Percentiles rank a stretch among this genome's conserved stretches.
phyloP scores from a whole-genome alignment of 2,797 vertebrate genomes.

The Rhinella marina region DNA sequence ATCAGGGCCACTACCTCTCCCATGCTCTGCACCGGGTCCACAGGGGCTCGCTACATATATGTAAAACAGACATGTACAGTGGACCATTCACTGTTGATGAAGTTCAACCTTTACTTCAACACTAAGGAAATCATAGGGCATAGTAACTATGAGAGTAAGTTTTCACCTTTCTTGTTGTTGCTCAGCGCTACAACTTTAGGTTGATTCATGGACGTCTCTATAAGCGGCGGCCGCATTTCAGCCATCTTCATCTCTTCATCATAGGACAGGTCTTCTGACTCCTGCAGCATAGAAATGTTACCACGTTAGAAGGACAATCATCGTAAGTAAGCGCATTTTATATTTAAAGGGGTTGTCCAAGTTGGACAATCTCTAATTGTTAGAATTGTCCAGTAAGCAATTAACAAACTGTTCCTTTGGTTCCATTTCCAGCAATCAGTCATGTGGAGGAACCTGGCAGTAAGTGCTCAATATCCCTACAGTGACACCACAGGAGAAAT shows the following conservation, averaged over 20 bases:
- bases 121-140: not conserved
- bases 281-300: conserved; percentile 72
- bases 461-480: not conserved
- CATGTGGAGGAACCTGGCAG: not conserved
- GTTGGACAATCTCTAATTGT: not conserved
- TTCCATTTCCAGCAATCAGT: not conserved
- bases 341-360: not conserved
- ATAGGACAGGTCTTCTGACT: conserved; percentile 95
- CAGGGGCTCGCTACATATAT: too few species aligned
- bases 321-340: too few species aligned
- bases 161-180: conserved; percentile 94
- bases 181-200: conserved; percentile 95
- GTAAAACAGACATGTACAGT: too few species aligned
- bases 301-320: conserved; percentile 41
- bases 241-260: conserved; percentile 98
- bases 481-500: not conserved
- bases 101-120: too few species aligned
- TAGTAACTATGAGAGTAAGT: not conserved
- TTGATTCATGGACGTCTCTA: conserved; percentile 95
- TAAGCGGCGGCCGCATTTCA: conserved; percentile 94
- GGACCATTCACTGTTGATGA: too few species aligned
- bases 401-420: not conserved
- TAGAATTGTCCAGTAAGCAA: not conserved
- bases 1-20: too few species aligned
- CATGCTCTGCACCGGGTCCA: too few species aligned